Base-by-base conservation (phyloP, 1,140 invertebrate species). In the Xylocopa sonorina region DNA sequence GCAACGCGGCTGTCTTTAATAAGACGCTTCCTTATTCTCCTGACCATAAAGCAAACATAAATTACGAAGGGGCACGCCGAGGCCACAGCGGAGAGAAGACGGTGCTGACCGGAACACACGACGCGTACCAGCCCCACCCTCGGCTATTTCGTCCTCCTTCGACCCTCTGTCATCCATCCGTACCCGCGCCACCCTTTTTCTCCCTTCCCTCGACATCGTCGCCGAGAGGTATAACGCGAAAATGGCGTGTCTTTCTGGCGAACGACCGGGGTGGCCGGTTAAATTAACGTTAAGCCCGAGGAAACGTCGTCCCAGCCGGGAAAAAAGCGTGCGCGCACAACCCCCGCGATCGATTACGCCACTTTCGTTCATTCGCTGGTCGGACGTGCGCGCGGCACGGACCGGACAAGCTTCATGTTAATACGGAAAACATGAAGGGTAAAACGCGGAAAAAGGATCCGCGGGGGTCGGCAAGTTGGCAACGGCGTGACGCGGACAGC, bases 11-110 rank as follows among this genome's bases (percentile, higher is more conserved):
- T 87, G 82, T 86, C 85, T 90, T 89, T 91, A 90, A 91, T 91
- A 90, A 89, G 88, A 88, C 85, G 89, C 90, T 91, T 91, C 90
- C 90, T 90, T 89, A 90, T 90, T 90, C 88, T 83, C 79, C 80
- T 84, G 88, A 82, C 78, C 86, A 88, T 91, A 90, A 91, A 91
- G 88, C 89, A 89, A 89, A 89, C 89, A 88, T 91, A 88, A 91
- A 89, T 91, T 88, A 89, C 86, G 73, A 85, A 88, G 86, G 79
- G 81, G 80, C 85, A 85, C 81, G 85, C 46, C 80, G 85, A 82
- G 87, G 83, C 87, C 74, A 76, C 64, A 73, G 75, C 27, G 38
- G 0, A 74, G 68, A 79, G 76, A 62, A 78, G 72, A 84, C 41
- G 77, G 68, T 75, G 62, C 84, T 80, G 81, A 87, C 86, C 87